These are phyloP conservation scores for Diaperis boleti DNA, from an alignment of 2,888 invertebrate species.

Conservation along the genomic window DNA sequence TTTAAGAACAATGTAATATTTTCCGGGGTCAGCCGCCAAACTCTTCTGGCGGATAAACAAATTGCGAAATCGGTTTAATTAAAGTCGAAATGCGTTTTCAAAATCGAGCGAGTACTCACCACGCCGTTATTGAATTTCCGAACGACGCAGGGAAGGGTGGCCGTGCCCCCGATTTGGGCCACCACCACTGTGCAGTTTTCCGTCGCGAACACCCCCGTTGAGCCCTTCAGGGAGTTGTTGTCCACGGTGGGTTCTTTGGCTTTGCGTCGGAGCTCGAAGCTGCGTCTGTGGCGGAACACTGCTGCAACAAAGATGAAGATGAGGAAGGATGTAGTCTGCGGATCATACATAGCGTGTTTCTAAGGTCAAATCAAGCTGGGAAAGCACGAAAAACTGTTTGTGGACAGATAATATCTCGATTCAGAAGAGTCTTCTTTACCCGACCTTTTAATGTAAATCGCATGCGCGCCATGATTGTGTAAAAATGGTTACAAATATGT, in stretches of 20 bases:
- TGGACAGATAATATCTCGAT: too few relatives aligned
- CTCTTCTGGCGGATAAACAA: background rate
- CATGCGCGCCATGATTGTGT: too few relatives aligned
- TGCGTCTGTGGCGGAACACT: slow-evolving; percentile 53
- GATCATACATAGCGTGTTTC: too few relatives aligned
- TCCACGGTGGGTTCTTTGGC: slow-evolving; percentile 53
- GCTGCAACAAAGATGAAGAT: slow-evolving; percentile 34
- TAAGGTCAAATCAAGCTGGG: too few relatives aligned
- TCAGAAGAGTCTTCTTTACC: too few relatives aligned
- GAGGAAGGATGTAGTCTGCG: too few relatives aligned
- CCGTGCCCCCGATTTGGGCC: slow-evolving; percentile 69
- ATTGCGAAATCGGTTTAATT: background rate
- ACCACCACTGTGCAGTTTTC: slow-evolving; percentile 68
- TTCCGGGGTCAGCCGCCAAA: background rate
- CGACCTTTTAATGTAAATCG: too few relatives aligned
- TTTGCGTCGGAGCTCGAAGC: slow-evolving; percentile 59
- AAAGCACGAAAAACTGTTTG: too few relatives aligned
- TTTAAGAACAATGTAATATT: background rate
- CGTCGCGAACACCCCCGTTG: slow-evolving; percentile 64
- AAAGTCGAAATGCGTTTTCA: background rate
- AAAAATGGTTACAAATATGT: too few relatives aligned
- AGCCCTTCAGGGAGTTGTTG: slow-evolving; percentile 51
- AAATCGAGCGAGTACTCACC: slow-evolving; percentile 63
- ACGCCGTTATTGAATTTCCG: slow-evolving; percentile 68
- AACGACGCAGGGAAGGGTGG: slow-evolving; percentile 68